A percentile compares a stretch with the other conserved stretches of the same genome.
These are phyloP conservation scores for Megamerina dolium DNA, from an alignment of 2,888 invertebrate species.

Conservation along the genomic window DNA sequence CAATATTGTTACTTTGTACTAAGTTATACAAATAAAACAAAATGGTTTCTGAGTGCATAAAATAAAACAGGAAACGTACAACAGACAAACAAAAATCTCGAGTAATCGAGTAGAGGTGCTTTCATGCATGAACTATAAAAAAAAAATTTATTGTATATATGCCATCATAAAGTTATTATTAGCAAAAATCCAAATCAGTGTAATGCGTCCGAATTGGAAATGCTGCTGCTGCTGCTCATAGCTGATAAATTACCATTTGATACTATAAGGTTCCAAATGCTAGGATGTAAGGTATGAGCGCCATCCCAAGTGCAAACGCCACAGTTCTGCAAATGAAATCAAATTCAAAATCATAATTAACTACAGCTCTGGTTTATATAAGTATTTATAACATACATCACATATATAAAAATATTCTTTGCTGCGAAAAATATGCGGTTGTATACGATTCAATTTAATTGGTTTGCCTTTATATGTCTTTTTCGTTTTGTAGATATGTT, in stretches of 20 bases:
- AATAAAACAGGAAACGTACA: too few species aligned
- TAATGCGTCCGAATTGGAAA: too few species aligned
- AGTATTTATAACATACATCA: conserved; percentile 22
- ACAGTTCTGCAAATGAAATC: conserved; percentile 20
- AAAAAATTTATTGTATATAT: too few species aligned
- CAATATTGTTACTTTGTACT: conserved; percentile 22
- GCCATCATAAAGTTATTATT: too few species aligned
- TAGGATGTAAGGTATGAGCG: conserved; percentile 16
- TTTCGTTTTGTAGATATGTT: conserved; percentile 18
- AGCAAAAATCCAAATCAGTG: too few species aligned
- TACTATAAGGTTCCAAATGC: conserved; percentile 11
- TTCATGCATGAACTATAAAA: too few species aligned
- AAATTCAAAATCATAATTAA: neutral
- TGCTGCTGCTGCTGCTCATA: too few species aligned
- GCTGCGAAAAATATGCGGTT: conserved; percentile 18
- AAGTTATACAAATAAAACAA: too few species aligned
- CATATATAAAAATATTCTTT: conserved; percentile 26
- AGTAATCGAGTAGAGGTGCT: too few species aligned
- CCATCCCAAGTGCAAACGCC: conserved; percentile 26
- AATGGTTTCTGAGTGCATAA: too few species aligned
- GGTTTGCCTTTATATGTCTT: conserved; percentile 20
- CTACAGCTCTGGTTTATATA: neutral
- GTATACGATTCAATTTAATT: conserved; percentile 23
- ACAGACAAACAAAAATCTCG: too few species aligned
- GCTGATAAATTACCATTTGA: too few species aligned